Conservation (phyloP, 2,888 invertebrate genomes). For the Hyppa rectilinea region DNA sequence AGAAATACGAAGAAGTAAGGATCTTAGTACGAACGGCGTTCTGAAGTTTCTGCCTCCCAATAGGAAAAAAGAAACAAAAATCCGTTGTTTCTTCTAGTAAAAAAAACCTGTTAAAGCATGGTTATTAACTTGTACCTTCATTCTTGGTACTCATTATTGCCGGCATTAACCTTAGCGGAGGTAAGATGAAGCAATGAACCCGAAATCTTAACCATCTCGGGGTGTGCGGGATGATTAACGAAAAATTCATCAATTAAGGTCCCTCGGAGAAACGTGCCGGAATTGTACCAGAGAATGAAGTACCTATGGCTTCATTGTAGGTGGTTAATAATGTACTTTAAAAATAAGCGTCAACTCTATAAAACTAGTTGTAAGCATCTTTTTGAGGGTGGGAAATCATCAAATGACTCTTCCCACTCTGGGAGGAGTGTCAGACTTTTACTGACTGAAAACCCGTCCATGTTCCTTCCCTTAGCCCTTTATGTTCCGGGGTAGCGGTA, state of each 20-base stretch:
- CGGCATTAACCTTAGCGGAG: background rate
- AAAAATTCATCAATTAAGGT: slow-evolving; percentile 42
- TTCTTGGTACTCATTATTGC: slow-evolving; percentile 5
- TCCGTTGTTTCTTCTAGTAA: background rate
- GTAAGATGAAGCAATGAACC: slow-evolving; percentile 17
- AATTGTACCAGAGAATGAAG: slow-evolving; percentile 10
- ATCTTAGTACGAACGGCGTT: too few relatives aligned
- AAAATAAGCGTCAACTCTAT: background rate
- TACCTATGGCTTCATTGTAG: background rate
- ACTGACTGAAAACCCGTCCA: too few relatives aligned
- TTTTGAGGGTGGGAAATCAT: too few relatives aligned
- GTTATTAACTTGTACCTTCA: background rate
- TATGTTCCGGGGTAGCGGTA: too few relatives aligned
- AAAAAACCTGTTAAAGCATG: background rate
- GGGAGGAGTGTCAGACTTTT: too few relatives aligned
- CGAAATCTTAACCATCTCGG: slow-evolving; percentile 30
- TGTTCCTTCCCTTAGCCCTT: too few relatives aligned
- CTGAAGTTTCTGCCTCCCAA: too few relatives aligned
- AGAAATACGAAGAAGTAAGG: too few relatives aligned
- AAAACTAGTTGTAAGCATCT: background rate
- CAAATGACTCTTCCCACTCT: too few relatives aligned
- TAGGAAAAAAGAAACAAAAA: too few relatives aligned
- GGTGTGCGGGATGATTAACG: slow-evolving; percentile 31
- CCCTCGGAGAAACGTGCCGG: slow-evolving; percentile 21
- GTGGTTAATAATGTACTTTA: background rate